phyloP scores from a whole-genome alignment of 2,113 vertebrate genomes.

The Lophius piscatorius region DNA sequence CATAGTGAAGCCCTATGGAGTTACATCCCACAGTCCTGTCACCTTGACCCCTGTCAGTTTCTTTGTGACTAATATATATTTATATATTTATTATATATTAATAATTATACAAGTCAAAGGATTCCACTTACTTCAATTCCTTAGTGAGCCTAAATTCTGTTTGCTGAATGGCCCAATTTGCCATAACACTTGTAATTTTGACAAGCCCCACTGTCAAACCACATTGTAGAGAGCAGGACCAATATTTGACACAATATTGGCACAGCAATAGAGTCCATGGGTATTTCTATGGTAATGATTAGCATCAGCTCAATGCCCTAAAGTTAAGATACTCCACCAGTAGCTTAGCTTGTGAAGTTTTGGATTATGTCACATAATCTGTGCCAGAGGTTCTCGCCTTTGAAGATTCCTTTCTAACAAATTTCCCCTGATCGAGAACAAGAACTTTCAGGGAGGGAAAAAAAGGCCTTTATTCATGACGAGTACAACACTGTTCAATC shows the following conservation, averaged over 20 bases:
- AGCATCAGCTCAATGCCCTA: neutral
- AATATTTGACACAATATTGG: slow-evolving; percentile 30
- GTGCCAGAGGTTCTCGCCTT: no score
- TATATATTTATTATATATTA: no score
- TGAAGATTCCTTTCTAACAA: no score
- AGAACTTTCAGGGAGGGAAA: no score
- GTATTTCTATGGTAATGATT: slow-evolving; percentile 15
- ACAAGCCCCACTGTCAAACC: slow-evolving; percentile 48
- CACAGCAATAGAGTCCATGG: slow-evolving; percentile 4
- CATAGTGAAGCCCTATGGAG: slow-evolving; percentile 1
- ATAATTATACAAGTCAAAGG: slow-evolving; percentile 29
- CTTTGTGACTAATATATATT: slow-evolving; percentile 19
- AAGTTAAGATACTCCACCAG: slow-evolving; percentile 6
- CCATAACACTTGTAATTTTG: slow-evolving; percentile 43
- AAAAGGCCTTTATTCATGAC: no score
- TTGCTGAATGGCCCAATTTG: slow-evolving; percentile 49
- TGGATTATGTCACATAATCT: neutral
- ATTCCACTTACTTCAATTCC: slow-evolving; percentile 62
- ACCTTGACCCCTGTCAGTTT: slow-evolving; percentile 45
- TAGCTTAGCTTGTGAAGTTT: neutral
- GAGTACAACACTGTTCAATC: no score
- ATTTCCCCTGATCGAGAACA: no score
- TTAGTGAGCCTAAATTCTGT: slow-evolving; percentile 53
- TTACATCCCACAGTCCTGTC: slow-evolving; percentile 50
- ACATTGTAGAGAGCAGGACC: slow-evolving; percentile 30